Evolutionary conservation across 2,113 vertebrate genomes (phyloP), one percentile per base, ranked within the genome.

Genomic region (Nymphicus hollandicus): DNA sequence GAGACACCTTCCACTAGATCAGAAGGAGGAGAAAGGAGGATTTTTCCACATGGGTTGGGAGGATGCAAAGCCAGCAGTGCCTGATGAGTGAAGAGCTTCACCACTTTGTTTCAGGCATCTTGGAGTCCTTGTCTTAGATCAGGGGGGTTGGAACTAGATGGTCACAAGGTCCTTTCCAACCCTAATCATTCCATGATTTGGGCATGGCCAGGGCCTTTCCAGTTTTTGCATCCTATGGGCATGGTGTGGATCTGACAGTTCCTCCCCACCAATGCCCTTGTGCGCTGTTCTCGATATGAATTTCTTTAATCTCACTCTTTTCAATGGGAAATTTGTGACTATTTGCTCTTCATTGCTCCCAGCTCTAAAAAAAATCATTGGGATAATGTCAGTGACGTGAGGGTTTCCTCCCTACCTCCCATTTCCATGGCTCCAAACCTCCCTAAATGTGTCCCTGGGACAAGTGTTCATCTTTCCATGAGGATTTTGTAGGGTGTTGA

Each of bases 391-490:
- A 69, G 50, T 44, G 72, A 35, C 35, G 2, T 6, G 58, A 44
- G 70, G 76, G 16, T 14, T 68, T 72, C 55, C 52, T 79, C 55
- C 41, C 19, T 5, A 1, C 17, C 33, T 71, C 28, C 55, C n/a
- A 4, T 39, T 35, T 60, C 77, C 1, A 0, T 35, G 31, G 14
- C 66, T 80, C 41, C 83, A 79, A 3, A 58, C 65, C 27, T 76
- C 53, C 52, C 47, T 33, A 14, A 31, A n/a, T 5, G 17, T 29
- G 24, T 89, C 74, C 53, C 50, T 66, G 44, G 56, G 68, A 41
- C 28, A 41, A 85, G 43, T 28, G 31, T 39, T 87, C 0, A 0
- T 50, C 52, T 55, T 53, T 56, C 50, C n/a, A 7, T 0, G 0
- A 56, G 61, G 81, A 35, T 91, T 89, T 68, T 63, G 23, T 56